Base-by-base conservation (phyloP, 2,888 invertebrate genomes). In the Pemphredon lugubris region DNA sequence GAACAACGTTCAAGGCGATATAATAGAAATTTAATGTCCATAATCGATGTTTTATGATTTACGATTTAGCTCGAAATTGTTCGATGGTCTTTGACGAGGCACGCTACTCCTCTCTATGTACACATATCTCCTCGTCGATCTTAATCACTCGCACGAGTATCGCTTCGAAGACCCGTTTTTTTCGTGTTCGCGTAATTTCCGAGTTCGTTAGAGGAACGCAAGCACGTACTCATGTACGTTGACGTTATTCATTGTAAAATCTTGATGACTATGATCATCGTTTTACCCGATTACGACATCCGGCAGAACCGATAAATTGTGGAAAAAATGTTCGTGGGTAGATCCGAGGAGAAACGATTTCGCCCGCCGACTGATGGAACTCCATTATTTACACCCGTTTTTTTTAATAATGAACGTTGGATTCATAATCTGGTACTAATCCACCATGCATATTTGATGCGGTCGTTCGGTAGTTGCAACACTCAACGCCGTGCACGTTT, bases 21-120 rank as follows among this genome's bases (percentile, higher is more conserved):
- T 79, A 81, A 81, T 80, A 83, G 83, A 80, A 82, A 81, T 73
- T 73, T 79, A 80, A 80, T 77, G 80, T 70, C 70, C 76, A 76
- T 76, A 76, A 83, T 74, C 79, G 71, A 78, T 79, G 77, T 53
- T 66, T 64, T 48, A 65, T 21, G 55, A 50, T 37, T 32, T n/a
- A 26, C 18, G 16, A n/a, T 32, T 57, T 50, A 39, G 14, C n/a
- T 45, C 21, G 34, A 9, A 50, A 60, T 60, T 23, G 42, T 32
- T 30, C 11, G n/a, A 30, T 30, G 9, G 11, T 18, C 34, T 23
- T 16, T 23, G 23, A 37, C 14, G 4, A 26, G 23, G 37, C 23
- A 18, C 37, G 39, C 47, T 37, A 58, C 47, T 58, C 58, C 47
- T 58, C 37, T 58, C 16, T 21, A 47, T 16, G 14, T 47, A 30